Percentiles rank a stretch among this genome's conserved stretches.
phyloP scores from a whole-genome alignment of 2,113 vertebrate genomes.

The Cheirogaleus medius region DNA sequence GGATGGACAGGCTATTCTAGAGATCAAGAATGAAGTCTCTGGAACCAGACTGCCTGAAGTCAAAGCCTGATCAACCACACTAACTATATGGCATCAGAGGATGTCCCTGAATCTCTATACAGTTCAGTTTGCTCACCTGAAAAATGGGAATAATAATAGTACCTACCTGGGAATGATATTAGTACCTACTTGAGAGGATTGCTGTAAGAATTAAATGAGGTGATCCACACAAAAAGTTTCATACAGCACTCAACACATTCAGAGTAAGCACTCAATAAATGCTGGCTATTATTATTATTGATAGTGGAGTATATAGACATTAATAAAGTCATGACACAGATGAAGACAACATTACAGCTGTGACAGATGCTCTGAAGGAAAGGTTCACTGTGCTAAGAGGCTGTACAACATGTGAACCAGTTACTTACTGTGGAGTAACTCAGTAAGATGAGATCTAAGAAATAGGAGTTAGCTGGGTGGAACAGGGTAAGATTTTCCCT shows the following conservation, averaged over 20 bases:
- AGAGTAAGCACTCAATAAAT: not conserved
- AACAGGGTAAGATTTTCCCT: no score
- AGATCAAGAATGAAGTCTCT: not conserved
- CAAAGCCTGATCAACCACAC: not conserved
- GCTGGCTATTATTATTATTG: not conserved
- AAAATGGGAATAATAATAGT: not conserved
- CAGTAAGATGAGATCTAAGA: no score
- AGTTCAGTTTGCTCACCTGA: not conserved
- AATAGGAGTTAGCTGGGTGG: no score
- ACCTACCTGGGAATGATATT: not conserved
- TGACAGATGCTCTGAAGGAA: not conserved
- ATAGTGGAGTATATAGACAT: not conserved
- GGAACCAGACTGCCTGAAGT: not conserved
- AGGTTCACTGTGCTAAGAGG: no score
- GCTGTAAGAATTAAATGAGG: slow-evolving; percentile 10
- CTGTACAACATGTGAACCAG: no score
- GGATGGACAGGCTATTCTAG: not conserved
- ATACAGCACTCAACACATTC: not conserved
- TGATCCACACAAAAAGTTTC: not conserved
- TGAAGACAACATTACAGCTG: not conserved
- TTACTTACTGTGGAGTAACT: no score
- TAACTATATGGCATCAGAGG: not conserved
- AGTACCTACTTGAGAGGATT: not conserved
- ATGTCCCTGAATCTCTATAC: not conserved
- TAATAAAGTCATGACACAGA: not conserved